Conservation (phyloP, 1,140 invertebrate genomes). For the Drosophila ironensis region DNA sequence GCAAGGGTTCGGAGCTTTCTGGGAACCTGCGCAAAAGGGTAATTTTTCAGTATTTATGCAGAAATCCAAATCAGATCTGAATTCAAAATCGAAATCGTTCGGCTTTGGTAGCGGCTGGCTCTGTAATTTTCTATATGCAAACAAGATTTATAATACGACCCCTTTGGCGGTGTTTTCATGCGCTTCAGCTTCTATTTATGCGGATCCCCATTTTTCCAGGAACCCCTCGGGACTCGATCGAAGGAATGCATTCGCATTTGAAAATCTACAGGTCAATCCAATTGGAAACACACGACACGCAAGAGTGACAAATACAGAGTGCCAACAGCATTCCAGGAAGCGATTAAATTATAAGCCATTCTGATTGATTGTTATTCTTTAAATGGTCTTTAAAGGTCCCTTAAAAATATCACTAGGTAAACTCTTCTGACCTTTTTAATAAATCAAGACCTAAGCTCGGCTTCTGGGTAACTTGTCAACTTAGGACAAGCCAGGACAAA, state of each 20-base stretch:
- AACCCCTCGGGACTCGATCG: neutral
- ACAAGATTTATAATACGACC: conserved; percentile 31
- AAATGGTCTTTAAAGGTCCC: too few species aligned
- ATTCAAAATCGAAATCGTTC: too few species aligned
- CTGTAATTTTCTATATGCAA: conserved; percentile 29
- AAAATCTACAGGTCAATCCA: conserved; percentile 5
- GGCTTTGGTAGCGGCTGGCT: neutral
- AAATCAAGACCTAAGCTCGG: too few species aligned
- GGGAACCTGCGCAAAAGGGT: conserved; percentile 20
- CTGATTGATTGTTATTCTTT: too few species aligned
- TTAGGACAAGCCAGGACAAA: too few species aligned
- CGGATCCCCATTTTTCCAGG: neutral
- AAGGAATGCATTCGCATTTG: neutral
- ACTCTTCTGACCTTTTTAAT: too few species aligned
- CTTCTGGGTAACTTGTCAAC: too few species aligned
- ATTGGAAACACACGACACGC: too few species aligned
- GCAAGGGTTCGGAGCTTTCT: neutral
- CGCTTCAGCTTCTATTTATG: neutral
- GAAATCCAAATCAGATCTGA: conserved; percentile 25
- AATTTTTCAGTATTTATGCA: conserved; percentile 45
- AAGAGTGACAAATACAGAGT: conserved; percentile 17
- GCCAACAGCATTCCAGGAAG: neutral
- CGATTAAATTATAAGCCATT: too few species aligned
- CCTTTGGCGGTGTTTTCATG: neutral
- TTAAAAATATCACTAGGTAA: too few species aligned